A percentile compares a stretch with the other conserved stretches of the same genome.
Evolutionary conservation across 35 echinoderm and acorn worm genomes (phyloP).

Genomic region (Amphiura filiformis): DNA sequence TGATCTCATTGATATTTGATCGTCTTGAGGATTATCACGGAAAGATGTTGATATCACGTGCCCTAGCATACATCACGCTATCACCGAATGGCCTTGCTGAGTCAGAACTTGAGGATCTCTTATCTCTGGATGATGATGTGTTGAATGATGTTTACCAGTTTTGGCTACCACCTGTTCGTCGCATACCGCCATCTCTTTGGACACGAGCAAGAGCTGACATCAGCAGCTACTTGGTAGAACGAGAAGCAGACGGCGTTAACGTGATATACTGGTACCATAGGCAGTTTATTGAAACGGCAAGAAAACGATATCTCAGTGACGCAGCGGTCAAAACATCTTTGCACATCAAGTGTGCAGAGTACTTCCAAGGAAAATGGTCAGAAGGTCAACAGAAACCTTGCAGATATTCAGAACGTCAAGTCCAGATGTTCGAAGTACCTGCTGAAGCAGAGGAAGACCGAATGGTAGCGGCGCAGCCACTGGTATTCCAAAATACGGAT

Average conservation of each 20-base stretch:
- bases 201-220: conserved; percentile 66
- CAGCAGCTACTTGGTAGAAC: conserved; percentile 55
- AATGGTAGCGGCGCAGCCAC: conserved; percentile 67
- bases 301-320: conserved; percentile 50
- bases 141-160: conserved; percentile 82
- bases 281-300: conserved; percentile 85
- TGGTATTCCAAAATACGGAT: conserved; percentile 39
- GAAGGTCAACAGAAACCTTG: conserved; percentile 62
- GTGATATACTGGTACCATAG: conserved; percentile 84
- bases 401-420: conserved; percentile 35
- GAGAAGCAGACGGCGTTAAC: conserved; percentile 77
- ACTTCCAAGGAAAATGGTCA: conserved; percentile 63
- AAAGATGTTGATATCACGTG: conserved; percentile 56
- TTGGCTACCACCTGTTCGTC: conserved; percentile 73
- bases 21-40: conserved; percentile 74
- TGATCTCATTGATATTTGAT: conserved; percentile 50
- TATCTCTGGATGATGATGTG: conserved; percentile 75
- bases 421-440: conserved; percentile 33
- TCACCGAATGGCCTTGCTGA: conserved; percentile 61
- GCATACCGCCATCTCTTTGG: conserved; percentile 78
- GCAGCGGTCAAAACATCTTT: background rate
- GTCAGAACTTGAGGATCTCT: conserved; percentile 65
- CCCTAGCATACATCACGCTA: conserved; percentile 68
- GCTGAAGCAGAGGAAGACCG: conserved; percentile 54
- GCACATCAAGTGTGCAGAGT: conserved; percentile 46